Percentiles rank a stretch among this genome's conserved stretches.
Evolutionary conservation across 2,888 invertebrate genomes (phyloP).

Genomic region (Torymus auratus): DNA sequence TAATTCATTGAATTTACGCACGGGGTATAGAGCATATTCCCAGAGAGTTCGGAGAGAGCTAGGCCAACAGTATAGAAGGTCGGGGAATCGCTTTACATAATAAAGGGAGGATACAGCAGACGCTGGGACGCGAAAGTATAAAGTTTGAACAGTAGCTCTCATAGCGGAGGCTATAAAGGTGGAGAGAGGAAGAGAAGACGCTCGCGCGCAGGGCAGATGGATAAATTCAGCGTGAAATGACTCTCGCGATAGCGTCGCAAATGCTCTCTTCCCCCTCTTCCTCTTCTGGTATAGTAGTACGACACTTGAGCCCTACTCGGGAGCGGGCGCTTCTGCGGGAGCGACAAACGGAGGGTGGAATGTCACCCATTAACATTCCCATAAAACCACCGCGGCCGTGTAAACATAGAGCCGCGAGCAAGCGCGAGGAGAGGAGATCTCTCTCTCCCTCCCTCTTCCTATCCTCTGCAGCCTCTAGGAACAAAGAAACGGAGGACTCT

Average conservation of each 20-base stretch:
- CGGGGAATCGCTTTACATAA: too few species aligned
- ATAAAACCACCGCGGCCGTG: conserved; percentile 71
- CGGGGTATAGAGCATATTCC: too few species aligned
- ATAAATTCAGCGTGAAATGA: conserved; percentile 48
- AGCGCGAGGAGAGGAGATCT: neutral
- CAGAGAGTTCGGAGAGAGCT: too few species aligned
- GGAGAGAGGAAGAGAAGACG: neutral
- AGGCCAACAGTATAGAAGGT: too few species aligned
- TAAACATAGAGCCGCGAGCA: conserved; percentile 65
- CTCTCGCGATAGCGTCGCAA: conserved; percentile 8
- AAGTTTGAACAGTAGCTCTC: neutral
- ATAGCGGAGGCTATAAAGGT: neutral
- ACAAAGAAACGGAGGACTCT: too few species aligned
- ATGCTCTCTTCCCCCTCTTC: conserved; percentile 8
- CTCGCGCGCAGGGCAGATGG: conserved; percentile 6
- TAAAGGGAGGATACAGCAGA: too few species aligned
- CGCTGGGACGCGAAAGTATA: too few species aligned
- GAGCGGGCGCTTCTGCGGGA: conserved; percentile 44
- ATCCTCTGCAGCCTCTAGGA: too few species aligned
- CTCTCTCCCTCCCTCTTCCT: neutral
- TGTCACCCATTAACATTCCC: conserved; percentile 74
- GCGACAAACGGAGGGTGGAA: conserved; percentile 67
- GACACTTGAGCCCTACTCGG: neutral
- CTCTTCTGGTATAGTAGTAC: too few species aligned
- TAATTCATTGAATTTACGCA: too few species aligned